Evolutionary conservation across 2,888 invertebrate genomes (phyloP).

Genomic region (Drosophila helvetica): DNA sequence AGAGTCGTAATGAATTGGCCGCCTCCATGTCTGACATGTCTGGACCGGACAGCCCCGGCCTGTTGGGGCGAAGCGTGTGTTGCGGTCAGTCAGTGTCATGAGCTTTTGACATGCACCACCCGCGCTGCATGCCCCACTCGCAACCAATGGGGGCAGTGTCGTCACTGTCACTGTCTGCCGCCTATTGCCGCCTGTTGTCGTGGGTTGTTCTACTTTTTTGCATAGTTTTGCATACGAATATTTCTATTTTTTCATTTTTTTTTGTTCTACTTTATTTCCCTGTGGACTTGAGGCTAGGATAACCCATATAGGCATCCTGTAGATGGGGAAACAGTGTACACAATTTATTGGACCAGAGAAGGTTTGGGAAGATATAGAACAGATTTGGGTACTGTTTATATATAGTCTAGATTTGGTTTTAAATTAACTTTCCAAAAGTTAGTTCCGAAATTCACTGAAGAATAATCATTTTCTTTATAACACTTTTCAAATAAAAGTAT

Average conservation of each 20-base stretch:
- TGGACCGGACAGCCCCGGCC: neutral
- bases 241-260: slow-evolving; percentile 22
- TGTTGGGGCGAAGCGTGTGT: slow-evolving; percentile 10
- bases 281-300: slow-evolving; percentile 33
- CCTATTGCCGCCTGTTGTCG: slow-evolving; percentile 15
- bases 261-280: slow-evolving; percentile 2
- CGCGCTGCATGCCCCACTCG: neutral
- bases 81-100: slow-evolving; percentile 53
- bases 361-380: no score
- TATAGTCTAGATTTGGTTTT: no score
- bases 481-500: no score
- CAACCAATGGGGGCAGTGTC: neutral
- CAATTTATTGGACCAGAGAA: no score
- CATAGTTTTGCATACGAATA: slow-evolving; percentile 1
- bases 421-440: no score
- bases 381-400: no score
- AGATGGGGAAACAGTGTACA: no score
- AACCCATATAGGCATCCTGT: slow-evolving; percentile 40
- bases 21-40: slow-evolving; percentile 68
- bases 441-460: no score
- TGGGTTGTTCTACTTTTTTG: slow-evolving; percentile 8
- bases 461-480: no score
- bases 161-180: neutral
- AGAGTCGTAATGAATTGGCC: slow-evolving; percentile 55
- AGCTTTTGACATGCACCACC: slow-evolving; percentile 48